phyloP scores from a whole-genome alignment of 2,888 invertebrate genomes.

The Eupsilia transversa region DNA sequence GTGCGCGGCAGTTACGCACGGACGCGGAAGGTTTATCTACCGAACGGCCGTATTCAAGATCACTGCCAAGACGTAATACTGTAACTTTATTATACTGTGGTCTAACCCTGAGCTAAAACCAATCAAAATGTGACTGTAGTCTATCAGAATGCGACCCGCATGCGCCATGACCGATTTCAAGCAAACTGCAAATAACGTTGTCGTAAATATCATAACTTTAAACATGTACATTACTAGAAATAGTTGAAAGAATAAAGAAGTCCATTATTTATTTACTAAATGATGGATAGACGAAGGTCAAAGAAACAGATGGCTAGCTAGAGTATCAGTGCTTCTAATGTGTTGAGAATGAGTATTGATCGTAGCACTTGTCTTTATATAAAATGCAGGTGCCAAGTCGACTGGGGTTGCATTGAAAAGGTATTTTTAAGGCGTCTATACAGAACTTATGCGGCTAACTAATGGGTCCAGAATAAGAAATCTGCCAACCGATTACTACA shows the following conservation, averaged over 20 bases:
- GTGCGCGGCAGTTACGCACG: too few relatives aligned
- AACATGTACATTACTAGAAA: background rate
- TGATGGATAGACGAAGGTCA: slow-evolving; percentile 16
- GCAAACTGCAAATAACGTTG: background rate
- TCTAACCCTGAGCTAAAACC: background rate
- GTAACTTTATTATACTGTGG: too few relatives aligned
- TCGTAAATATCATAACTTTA: background rate
- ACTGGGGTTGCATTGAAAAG: background rate
- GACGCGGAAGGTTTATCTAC: too few relatives aligned
- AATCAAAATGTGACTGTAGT: slow-evolving; percentile 8
- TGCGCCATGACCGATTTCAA: background rate
- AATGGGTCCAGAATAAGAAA: too few relatives aligned
- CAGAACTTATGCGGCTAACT: too few relatives aligned
- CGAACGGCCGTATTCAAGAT: too few relatives aligned
- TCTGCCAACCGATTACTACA: too few relatives aligned
- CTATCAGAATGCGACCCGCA: slow-evolving; percentile 2
- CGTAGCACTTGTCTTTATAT: slow-evolving; percentile 4
- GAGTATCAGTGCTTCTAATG: background rate
- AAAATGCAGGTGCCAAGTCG: background rate
- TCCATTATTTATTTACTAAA: slow-evolving; percentile 34
- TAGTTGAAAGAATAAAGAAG: background rate
- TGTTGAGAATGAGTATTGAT: slow-evolving; percentile 9
- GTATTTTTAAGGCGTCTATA: background rate
- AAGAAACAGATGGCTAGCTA: slow-evolving; percentile 10
- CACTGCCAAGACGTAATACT: too few relatives aligned